Base-by-base conservation (phyloP, 2,888 invertebrate genomes). In the Drosophila melanocephala region DNA sequence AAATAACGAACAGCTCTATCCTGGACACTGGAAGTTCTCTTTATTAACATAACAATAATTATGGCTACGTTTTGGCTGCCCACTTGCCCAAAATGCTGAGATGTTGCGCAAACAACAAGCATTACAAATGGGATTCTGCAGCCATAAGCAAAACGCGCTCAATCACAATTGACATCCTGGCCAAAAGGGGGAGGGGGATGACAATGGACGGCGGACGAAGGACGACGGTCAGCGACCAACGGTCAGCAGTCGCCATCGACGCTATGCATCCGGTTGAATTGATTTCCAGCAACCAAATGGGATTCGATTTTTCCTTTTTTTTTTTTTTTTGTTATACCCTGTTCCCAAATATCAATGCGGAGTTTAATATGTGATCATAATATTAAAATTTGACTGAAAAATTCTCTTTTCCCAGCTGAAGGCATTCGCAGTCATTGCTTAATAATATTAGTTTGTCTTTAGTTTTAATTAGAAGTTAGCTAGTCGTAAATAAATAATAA, bases 41-140 rank as follows among this genome's bases (percentile, higher is more conserved):
- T 75, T 76, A 87, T 87, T 87, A 87, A 89, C 86, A 90, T 90
- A 90, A 87, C 89, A 87, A 87, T 89, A 90, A 87, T 87, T 87
- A 87, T 87, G 85, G 72, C 85, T 66, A 76, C 71, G 76, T 79
- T 78, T 64, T 64, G 83, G 60, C 82, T 82, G 85, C 50, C 69
- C 88, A 87, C 87, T 84, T 71, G 56, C 66, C 71, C 50, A 42
- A 51, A 68, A 57, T 57, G 72, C 75, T 75, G 76, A 86, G 86
- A 84, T 69, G 68, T 81, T 77, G 56, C 26, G 85, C 87, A 85
- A 88, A 90, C 74, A 81, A 68, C 57, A 51, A 50, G 39, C 50
- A 70, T 64, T 47, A 33, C 60, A 68, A 69, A 84, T 82, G 79
- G 67, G 63, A 74, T 89, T 86, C 76, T 83, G 86, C 89, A 89